Base-by-base conservation (phyloP, 1,140 invertebrate genomes). In the Eurytemora carolleeae region DNA sequence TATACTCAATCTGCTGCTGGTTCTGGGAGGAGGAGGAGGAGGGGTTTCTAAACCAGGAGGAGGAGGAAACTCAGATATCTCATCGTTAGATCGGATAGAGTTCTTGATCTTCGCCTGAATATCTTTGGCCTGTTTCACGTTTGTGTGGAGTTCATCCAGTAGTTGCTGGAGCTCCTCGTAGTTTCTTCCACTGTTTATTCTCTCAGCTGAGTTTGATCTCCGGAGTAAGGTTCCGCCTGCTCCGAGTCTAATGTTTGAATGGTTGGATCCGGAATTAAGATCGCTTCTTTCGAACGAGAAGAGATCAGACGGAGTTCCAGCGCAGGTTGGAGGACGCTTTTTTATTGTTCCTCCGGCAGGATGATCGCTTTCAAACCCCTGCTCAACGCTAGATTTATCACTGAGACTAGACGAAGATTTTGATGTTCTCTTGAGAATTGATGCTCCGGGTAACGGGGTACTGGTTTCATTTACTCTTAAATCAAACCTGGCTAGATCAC, bases 351-450 rank as follows among this genome's bases (percentile, higher is more conserved):
- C 82, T 15, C 67, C 68, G 31, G 72, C 69, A 1, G 74, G 75
- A 69, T 82, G 82, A 68, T 86, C 83, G 53, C 80, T 80, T 67
- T 86, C 80, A 68, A 85, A 86, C 18, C 79, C 82, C 67, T 80
- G 82, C 69, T 86, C 85, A n/a, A 57, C 21, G 54, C 59, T 18
- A 54, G 69, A 64, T 26, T 68, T 64, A 58, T 70, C 69, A 55
- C 69, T 70, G 55, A 68, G 68, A 16, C 70, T 69, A 66, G 65
- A 67, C 22, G 67, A 69, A 12, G 53, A 61, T 59, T 25, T 61
- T 25, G 58, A 56, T 24, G 26, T 31, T 21, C 17, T n/a, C 25
- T 20, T 24, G 24, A 31, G 63, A 2, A 23, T 16, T 2, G 62
- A 12, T 2, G 22, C n/a, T 19, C 22, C 26, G 2, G 22, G 18